A percentile compares a stretch with the other conserved stretches of the same genome.
Conservation (phyloP, 1,140 invertebrate species). For the Caenorhabditis inopinata region DNA sequence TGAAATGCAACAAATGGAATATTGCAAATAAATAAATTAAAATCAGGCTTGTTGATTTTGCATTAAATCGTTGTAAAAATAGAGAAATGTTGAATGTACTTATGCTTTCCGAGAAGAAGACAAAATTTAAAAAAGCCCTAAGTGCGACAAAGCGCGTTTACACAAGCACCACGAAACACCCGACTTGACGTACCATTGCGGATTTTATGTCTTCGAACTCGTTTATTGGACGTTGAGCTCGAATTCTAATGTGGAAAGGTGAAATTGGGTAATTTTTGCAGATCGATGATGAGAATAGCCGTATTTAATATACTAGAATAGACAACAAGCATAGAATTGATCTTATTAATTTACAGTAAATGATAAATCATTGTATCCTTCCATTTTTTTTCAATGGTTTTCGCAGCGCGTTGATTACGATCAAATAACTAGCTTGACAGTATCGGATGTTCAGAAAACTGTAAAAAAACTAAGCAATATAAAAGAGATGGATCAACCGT, state of each 20-base stretch:
- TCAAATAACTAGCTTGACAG: neutral
- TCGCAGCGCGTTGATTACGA: neutral
- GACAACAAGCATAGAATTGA: too few relatives aligned
- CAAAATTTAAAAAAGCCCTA: neutral
- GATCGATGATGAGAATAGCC: too few relatives aligned
- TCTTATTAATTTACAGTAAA: too few relatives aligned
- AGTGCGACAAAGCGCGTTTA: neutral
- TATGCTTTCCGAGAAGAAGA: neutral
- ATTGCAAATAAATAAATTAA: neutral
- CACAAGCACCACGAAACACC: neutral
- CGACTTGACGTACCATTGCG: neutral
- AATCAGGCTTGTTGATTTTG: neutral
- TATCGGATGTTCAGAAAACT: conserved; percentile 23
- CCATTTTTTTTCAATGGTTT: conserved; percentile 7
- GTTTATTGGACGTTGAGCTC: too few relatives aligned
- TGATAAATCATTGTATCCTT: neutral
- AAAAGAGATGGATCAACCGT: neutral
- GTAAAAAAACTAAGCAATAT: conserved; percentile 4
- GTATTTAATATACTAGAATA: too few relatives aligned
- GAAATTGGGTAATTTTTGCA: too few relatives aligned
- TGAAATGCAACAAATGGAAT: too few relatives aligned
- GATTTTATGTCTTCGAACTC: neutral
- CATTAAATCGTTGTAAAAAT: neutral
- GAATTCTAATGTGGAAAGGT: too few relatives aligned
- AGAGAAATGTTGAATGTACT: too few relatives aligned